Percentiles rank a stretch among this genome's conserved stretches.
These are phyloP conservation scores for Notodonta ziczac DNA, from an alignment of 2,888 invertebrate species.

Conservation along the genomic window DNA sequence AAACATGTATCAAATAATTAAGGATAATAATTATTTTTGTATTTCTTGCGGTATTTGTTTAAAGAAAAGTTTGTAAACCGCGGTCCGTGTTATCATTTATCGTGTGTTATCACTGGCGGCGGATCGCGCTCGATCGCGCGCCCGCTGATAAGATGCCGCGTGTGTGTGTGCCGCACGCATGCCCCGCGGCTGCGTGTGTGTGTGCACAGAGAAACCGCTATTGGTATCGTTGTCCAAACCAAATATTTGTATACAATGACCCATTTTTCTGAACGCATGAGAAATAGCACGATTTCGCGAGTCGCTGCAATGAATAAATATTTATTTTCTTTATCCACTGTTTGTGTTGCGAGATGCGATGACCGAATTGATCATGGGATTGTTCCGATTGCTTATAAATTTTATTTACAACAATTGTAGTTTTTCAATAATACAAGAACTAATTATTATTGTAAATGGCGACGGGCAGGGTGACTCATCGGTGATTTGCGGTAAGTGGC, in stretches of 20 bases:
- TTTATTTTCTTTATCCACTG: slow-evolving; percentile 1
- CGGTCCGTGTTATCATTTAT: slow-evolving; percentile 48
- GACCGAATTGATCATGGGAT: neutral
- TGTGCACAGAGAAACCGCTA: neutral
- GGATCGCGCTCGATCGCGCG: slow-evolving; percentile 29
- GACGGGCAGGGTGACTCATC: too few species aligned
- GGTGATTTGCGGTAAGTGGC: too few species aligned
- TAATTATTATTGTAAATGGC: too few species aligned
- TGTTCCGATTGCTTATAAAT: neutral
- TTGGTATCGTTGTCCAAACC: neutral
- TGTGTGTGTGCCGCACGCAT: slow-evolving; percentile 12
- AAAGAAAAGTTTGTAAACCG: slow-evolving; percentile 50
- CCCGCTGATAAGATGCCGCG: slow-evolving; percentile 39
- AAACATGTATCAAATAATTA: too few species aligned
- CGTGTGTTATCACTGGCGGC: slow-evolving; percentile 30
- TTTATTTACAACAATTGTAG: neutral
- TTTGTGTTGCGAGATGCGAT: neutral
- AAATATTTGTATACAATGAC: slow-evolving; percentile 2
- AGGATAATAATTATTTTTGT: neutral
- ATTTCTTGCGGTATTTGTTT: slow-evolving; percentile 6
- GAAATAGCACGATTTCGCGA: slow-evolving; percentile 2
- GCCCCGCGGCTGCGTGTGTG: neutral
- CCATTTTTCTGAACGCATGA: neutral
- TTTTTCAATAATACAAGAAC: too few species aligned
- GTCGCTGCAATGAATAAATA: slow-evolving; percentile 3